Evolutionary conservation across 2,113 vertebrate species (phyloP).

Genomic region (Callorhinus ursinus): DNA sequence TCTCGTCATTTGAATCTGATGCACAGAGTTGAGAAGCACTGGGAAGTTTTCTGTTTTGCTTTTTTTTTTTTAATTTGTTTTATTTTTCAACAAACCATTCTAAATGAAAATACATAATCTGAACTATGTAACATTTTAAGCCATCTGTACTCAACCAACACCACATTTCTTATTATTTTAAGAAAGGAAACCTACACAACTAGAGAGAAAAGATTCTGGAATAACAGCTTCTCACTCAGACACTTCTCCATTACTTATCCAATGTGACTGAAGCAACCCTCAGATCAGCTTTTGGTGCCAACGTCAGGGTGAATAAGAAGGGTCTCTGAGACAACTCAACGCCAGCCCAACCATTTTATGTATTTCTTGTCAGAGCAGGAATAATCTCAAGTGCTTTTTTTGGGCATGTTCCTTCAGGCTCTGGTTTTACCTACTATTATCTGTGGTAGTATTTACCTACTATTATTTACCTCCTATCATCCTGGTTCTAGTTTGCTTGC

Average conservation of each 20-base stretch:
- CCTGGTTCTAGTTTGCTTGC: background rate
- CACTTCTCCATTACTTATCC: background rate
- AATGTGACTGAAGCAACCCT: background rate
- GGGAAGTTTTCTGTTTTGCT: background rate
- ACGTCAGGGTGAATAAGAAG: background rate
- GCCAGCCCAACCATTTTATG: background rate
- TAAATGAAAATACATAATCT: background rate
- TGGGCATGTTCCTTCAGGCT: background rate
- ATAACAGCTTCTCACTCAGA: background rate
- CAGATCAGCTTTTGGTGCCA: background rate
- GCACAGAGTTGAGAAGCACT: background rate
- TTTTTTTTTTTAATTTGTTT: background rate
- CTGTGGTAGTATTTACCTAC: background rate
- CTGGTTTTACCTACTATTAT: background rate
- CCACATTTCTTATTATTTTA: background rate
- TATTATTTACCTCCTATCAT: background rate
- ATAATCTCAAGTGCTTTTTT: background rate
- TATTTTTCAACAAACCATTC: background rate
- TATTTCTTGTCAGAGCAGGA: background rate
- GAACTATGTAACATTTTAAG: background rate
- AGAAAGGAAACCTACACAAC: background rate
- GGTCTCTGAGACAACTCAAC: background rate
- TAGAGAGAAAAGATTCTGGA: background rate
- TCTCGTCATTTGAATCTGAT: background rate
- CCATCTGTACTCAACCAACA: background rate